phyloP scores from a whole-genome alignment of 1,140 invertebrate genomes.

The Platorchestia sp. region DNA sequence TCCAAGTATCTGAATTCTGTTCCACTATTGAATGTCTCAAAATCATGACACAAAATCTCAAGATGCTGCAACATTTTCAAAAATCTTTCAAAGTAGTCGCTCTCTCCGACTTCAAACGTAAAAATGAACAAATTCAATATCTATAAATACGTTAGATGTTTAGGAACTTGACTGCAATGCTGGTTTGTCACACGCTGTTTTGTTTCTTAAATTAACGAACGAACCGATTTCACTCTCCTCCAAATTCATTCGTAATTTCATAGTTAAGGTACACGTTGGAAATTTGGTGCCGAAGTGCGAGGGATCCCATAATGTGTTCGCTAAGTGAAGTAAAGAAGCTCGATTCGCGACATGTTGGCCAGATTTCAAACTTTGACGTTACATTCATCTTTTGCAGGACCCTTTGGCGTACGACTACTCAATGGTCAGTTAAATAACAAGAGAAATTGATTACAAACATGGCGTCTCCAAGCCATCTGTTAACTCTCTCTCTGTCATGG shows the following conservation, averaged over 20 bases:
- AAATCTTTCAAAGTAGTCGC: not conserved
- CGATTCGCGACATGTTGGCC: not conserved
- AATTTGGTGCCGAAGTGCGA: not conserved
- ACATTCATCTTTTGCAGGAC: slow-evolving; percentile 34
- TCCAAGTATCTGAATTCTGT: no score
- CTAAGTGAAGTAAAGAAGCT: not conserved
- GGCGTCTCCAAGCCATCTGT: not conserved
- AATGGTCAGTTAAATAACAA: slow-evolving; percentile 51
- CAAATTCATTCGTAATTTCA: not conserved
- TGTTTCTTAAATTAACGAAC: not conserved
- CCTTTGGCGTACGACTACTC: slow-evolving; percentile 47
- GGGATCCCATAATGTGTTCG: not conserved
- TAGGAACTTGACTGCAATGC: not conserved
- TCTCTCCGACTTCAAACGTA: not conserved
- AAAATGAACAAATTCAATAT: no score
- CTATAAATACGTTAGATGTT: no score
- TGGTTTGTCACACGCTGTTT: not conserved
- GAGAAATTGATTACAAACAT: not conserved
- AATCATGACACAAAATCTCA: no score
- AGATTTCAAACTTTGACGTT: not conserved
- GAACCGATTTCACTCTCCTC: not conserved
- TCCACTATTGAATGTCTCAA: no score
- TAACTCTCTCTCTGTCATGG: not conserved
- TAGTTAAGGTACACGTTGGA: not conserved
- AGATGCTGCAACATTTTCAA: not conserved